Evolutionary conservation across 2,888 invertebrate species (phyloP).

Genomic region (Bellardia pandia): DNA sequence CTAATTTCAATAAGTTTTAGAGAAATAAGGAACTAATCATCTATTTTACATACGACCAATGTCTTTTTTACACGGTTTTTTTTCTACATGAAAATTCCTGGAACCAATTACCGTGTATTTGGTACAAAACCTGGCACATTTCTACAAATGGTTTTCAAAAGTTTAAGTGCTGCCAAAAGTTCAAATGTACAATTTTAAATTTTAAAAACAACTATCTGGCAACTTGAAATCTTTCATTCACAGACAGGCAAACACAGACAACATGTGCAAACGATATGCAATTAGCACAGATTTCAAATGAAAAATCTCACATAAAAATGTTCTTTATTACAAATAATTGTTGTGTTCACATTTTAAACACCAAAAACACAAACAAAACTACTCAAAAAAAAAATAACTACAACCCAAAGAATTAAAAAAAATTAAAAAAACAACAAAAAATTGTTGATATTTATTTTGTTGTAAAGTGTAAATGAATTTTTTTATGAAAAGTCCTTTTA

Average conservation of each 20-base stretch:
- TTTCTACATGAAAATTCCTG: too few species aligned
- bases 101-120: too few species aligned
- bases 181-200: too few species aligned
- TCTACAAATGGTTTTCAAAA: too few species aligned
- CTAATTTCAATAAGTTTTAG: too few species aligned
- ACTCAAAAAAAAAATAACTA: too few species aligned
- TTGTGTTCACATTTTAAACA: conserved; percentile 34
- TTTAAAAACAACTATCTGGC: conserved; percentile 11
- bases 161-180: too few species aligned
- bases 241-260: background rate
- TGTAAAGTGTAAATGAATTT: conserved; percentile 55
- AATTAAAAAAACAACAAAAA: conserved; percentile 33
- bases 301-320: conserved; percentile 57
- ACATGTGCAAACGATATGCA: conserved; percentile 63
- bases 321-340: conserved; percentile 42
- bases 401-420: background rate
- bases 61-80: too few species aligned
- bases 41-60: too few species aligned
- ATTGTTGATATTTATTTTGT: conserved; percentile 45
- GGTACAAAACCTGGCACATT: too few species aligned
- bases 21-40: too few species aligned
- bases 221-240: background rate
- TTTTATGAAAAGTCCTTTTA: conserved; percentile 19
- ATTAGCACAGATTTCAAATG: conserved; percentile 71
- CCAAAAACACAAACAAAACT: conserved; percentile 7